Evolutionary conservation across 2,113 vertebrate species (phyloP), one percentile per base, ranked within the genome.

Genomic region (Uropsilus gracilis): DNA sequence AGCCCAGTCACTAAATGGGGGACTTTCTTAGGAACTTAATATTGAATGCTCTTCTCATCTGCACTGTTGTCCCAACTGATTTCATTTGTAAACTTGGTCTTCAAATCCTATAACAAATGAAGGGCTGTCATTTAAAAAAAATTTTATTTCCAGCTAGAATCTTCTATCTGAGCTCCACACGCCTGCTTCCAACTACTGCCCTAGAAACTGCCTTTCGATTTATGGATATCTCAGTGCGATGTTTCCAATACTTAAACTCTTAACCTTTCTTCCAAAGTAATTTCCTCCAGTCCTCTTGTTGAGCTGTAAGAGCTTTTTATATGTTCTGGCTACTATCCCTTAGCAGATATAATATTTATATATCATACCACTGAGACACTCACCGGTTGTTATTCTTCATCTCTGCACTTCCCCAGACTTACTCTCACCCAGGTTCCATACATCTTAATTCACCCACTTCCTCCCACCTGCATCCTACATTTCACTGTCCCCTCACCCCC

Each of bases 401-500:
- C 2, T 22, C 28, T 11, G 11, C 7, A 18, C 44, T 73, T 39
- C 53, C 30, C 34, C 50, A 57, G 32, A 26, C 28, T 73, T 59
- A 50, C 3, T 17, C 37, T 59, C 66, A 30, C 6, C 44, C 34
- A 44, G 22, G 26, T 69, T 48, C 16, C 5, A 30, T 37, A 22
- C 34, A 39, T 37, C 37, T 39, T 69, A 10, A 24, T 26, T 3
- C 68, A 17, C 14, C 37, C 8, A 13, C 11, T 32, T 71, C 10
- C 28, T 44, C 24, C 34, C 26, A 34, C 18, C 12, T 64, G 42
- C 5, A 53, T 24, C 18, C 24, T 59, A 24, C n/a, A 12, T 42
- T 64, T 55, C 11, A 3, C 34, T 3, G 2, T 14, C 26, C 28
- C 7, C 55, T 0, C 2, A 0, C 4, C 8, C 8, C n/a, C 2